Base-by-base conservation (phyloP, 2,113 vertebrate species). In the Porphyrio hochstetteri region DNA sequence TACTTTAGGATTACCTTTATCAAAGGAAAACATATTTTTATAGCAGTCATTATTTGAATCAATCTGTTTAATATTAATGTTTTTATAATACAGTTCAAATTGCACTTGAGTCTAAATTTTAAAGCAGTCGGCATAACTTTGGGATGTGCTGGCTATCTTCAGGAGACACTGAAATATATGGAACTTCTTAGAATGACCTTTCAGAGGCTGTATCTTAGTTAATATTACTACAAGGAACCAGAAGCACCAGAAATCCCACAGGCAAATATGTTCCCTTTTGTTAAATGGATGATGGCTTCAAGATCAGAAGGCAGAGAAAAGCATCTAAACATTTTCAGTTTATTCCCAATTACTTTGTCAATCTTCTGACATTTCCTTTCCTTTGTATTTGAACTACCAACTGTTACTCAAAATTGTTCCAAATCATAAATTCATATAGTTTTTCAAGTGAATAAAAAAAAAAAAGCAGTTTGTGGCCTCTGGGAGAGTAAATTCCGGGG, bases 401-500 rank as follows among this genome's bases (percentile, higher is more conserved):
- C 74, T 82, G 31, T 53, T 84, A 52, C 5, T 94, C 78, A 81
- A 79, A 96, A 82, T 95, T 63, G 40, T 55, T 61, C 64, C 53
- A 52, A 93, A 83, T 86, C 63, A 71, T 92, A 91, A 89, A 83
- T 85, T 89, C 52, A 92, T 33, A 82, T 74, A 79, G 46, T 82
- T 81, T 84, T 90, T 93, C 71, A 92, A 83, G 80, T 92, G 95
- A 81, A 79, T 90, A 67, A 91, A 92, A 48, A 42, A 42, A 42
- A 42, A 44, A 96, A 94, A 80, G 35, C 86, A 93, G 77, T 88
- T 91, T 88, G 96, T 95, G 88, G 85, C 82, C 94, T 90, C 82
- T 68, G 74, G 91, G 96, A 97, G 96, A 96, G 93, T 96, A 88
- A 92, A 94, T 97, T 86, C 89, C 71, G 38, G 77, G 87, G 98